Evolutionary conservation across 2,113 vertebrate genomes (phyloP), one percentile per base, ranked within the genome.

Genomic region (Abramis brama): DNA sequence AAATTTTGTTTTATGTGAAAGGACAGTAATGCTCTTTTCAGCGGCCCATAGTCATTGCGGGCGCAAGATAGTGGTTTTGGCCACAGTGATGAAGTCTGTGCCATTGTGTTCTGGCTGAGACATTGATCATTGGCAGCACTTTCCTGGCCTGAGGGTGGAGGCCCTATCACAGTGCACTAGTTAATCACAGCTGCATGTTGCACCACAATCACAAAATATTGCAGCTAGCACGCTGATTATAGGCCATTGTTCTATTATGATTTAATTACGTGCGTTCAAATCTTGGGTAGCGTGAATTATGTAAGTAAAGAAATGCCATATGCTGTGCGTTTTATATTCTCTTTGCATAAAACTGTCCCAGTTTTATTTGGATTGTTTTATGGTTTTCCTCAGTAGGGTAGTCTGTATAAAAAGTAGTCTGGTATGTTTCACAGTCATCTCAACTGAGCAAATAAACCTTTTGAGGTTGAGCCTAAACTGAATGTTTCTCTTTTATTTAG

Each of bases 91-190:
- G 78, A 45, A 27, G 78, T 60, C 33, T 83, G 33, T 59, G 52
- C 77, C 85, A 86, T 25, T 64, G 75, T 33, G 15, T 47, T 84
- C 45, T 60, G 83, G 55, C 64, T 39, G 64, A 84, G 64, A 87
- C 75, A 71, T 79, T 62, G 66, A 77, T 59, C 55, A 80, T 64
- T 80, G 79, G 79, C 59, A 80, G 59, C 59, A 64, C 79, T 60
- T 79, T 79, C 75, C 39, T 62, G 19, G 64, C 43, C 86, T 10
- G 25, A 78, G 60, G 74, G n/a, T 19, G n/a, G 27, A 70, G 33
- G 50, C 23, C 76, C 64, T 78, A 87, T 76, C 64, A 39, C 59
- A 45, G 59, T 27, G 27, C 23, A 62, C n/a, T n/a, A 62, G 36
- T 80, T 27, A 64, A 80, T 80, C 78, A 45, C 78, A 64, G n/a